A percentile compares a stretch with the other conserved stretches of the same genome.
Conservation (phyloP, 2,113 vertebrate species). For the Anolis carolinensis region DNA sequence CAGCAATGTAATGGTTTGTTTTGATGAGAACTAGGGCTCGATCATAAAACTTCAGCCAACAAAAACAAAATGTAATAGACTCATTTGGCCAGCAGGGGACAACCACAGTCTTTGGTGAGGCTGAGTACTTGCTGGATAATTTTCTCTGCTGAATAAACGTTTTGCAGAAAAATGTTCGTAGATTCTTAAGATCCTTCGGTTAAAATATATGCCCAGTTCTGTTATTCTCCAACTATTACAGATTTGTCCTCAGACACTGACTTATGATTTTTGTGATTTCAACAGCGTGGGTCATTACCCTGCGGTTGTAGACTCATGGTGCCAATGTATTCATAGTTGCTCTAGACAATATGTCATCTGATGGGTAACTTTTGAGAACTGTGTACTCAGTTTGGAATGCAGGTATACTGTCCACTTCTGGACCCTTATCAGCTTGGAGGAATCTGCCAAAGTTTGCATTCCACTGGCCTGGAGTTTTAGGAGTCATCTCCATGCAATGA, state of each 20-base stretch:
- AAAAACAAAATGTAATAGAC: slow-evolving; percentile 12
- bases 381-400: no score
- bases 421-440: no score
- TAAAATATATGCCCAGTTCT: neutral
- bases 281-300: neutral
- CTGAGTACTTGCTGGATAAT: neutral
- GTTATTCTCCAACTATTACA: neutral
- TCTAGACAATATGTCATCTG: neutral
- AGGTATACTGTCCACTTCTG: no score
- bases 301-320: neutral
- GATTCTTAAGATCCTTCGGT: no score
- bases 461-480: no score
- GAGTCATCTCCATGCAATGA: no score
- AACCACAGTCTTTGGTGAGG: slow-evolving; percentile 1
- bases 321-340: neutral
- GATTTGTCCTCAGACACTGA: neutral
- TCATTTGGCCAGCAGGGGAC: neutral
- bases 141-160: neutral
- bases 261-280: neutral
- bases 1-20: neutral
- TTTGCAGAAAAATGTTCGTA: neutral
- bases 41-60: neutral
- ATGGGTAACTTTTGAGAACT: neutral
- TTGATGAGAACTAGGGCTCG: neutral
- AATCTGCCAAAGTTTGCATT: no score